A percentile compares a stretch with the other conserved stretches of the same genome.
phyloP scores from a whole-genome alignment of 2,888 invertebrate genomes.

The Drosophila parthenogenetica region DNA sequence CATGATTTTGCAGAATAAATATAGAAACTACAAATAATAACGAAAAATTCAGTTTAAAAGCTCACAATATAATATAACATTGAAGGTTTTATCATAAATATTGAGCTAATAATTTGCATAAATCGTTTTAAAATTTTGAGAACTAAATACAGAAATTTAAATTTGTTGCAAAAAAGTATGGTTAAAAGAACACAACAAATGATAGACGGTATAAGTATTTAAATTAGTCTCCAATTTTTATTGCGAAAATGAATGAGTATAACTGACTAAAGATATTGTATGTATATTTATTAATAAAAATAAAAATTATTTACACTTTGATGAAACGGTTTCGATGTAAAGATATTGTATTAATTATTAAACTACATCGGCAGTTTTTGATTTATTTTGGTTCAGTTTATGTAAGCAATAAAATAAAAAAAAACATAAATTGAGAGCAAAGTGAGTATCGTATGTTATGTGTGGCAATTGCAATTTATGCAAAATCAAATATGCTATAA shows the following conservation, averaged over 20 bases:
- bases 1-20: background rate
- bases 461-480: constrained; percentile 59
- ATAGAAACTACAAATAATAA: background rate
- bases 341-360: constrained; percentile 57
- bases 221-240: too few species aligned
- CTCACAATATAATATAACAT: too few species aligned
- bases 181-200: too few species aligned
- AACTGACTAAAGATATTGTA: too few species aligned
- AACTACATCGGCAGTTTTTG: constrained; percentile 16
- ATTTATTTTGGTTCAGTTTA: constrained; percentile 23
- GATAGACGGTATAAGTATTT: too few species aligned
- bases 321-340: constrained; percentile 46
- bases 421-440: background rate
- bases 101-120: too few species aligned
- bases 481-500: constrained; percentile 66
- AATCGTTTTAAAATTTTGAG: too few species aligned
- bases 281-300: constrained; percentile 41
- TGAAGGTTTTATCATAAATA: too few species aligned
- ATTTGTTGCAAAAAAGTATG: too few species aligned
- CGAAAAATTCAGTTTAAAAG: background rate
- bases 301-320: constrained; percentile 19
- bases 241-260: too few species aligned
- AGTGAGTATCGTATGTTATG: background rate
- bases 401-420: background rate
- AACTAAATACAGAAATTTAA: too few species aligned